Evolutionary conservation across 1,140 invertebrate species (phyloP), one percentile per base, ranked within the genome.

Genomic region (Octopus bimaculoides): DNA sequence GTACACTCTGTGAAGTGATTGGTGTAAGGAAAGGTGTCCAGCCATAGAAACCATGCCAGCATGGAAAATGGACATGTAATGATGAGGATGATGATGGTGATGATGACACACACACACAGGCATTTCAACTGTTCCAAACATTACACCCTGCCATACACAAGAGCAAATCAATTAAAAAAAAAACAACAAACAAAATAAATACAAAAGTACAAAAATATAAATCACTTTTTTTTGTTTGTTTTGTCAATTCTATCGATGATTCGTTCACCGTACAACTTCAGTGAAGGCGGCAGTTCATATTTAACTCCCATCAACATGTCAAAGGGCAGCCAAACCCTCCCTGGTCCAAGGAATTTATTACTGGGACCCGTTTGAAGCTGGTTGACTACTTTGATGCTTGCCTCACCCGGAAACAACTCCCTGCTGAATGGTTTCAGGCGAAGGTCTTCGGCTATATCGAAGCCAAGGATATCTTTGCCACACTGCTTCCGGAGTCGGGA

Each of bases 221-320:
- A 41, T 41, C 26, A 41, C 26, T 41, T 41, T 41, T 41, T 41
- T 41, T 41, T 41, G 26, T 82, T 80, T 71, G 82, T 80, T 69
- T 75, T 61, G 52, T 84, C 83, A 53, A 82, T 79, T 56, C 80
- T 74, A n/a, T 54, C 55, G 5, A 84, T 79, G 41, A 82, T 71
- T 52, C 61, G 75, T 0, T 83, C 20, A 4, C 75, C 78, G 73
- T 82, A 83, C 12, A 55, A 54, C 56, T 77, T 52, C 71, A 79
- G 74, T 10, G 56, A 61, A 10, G 78, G 61, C 52, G 83, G 78
- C 53, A 80, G 76, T 5, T 77, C 73, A 78, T 80, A 83, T 41
- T 78, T 41, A 9, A 77, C 77, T 17, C 84, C 84, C 79, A 85
- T 82, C 14, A 85, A 80, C 54, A 84, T 77, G 54, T 83, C 81